These are phyloP conservation scores for Podargus strigoides DNA, from an alignment of 2,797 vertebrate genomes.

Conservation along the genomic window DNA sequence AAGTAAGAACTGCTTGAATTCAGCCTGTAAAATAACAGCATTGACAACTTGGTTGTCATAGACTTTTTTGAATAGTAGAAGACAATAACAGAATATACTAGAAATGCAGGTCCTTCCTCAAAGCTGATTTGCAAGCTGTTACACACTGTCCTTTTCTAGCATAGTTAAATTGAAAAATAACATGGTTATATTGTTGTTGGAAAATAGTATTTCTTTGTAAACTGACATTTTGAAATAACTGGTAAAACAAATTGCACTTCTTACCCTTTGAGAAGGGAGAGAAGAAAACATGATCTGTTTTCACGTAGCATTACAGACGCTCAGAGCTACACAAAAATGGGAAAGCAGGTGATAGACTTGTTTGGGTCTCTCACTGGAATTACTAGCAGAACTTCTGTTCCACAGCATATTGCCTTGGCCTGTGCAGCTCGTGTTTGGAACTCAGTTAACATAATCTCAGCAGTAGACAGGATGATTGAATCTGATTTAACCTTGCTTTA, in stretches of 20 bases:
- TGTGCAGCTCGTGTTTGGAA: neutral
- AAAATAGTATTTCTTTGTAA: neutral
- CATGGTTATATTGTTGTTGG: neutral
- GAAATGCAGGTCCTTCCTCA: neutral
- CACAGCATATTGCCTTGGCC: neutral
- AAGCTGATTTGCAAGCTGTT: neutral
- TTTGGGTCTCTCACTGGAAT: neutral
- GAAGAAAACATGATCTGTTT: neutral
- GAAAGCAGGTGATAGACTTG: neutral
- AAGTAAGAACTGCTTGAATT: constrained; percentile 23
- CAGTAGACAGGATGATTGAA: neutral
- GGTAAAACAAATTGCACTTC: neutral
- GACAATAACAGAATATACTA: neutral
- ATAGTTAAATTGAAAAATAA: neutral
- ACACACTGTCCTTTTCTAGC: neutral
- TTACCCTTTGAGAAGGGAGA: neutral
- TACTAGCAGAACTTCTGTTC: neutral
- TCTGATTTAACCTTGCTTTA: neutral
- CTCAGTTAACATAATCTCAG: neutral
- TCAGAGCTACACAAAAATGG: neutral
- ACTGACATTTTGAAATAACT: neutral
- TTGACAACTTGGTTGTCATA: neutral
- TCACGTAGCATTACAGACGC: neutral
- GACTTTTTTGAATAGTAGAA: neutral
- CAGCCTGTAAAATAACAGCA: neutral